Conservation (phyloP, 1,140 invertebrate species). For the Ceratina australensis region DNA sequence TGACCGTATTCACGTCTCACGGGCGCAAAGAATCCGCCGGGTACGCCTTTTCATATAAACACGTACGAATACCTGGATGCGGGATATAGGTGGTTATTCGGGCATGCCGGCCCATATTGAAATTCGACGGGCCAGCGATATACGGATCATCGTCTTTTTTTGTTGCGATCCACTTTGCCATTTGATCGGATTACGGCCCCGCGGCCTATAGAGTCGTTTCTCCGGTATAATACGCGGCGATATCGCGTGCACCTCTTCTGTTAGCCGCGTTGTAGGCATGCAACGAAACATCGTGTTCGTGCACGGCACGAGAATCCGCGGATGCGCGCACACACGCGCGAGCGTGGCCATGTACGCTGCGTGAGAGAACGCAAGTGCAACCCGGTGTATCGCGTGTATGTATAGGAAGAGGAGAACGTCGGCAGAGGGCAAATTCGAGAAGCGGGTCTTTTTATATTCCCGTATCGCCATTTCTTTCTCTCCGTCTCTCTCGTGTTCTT, state of each 20-base stretch:
- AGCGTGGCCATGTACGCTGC: not conserved
- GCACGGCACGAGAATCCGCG: not conserved
- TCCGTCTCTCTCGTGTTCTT: constrained; percentile 4
- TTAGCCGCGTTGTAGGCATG: not conserved
- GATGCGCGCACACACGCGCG: not conserved
- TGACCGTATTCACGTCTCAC: constrained; percentile 37
- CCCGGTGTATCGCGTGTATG: constrained; percentile 28
- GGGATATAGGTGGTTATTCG: constrained; percentile 68
- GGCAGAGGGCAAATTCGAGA: constrained; percentile 54
- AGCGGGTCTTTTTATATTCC: constrained; percentile 53
- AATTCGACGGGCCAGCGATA: constrained; percentile 72
- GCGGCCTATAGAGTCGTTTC: constrained; percentile 50
- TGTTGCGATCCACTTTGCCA: constrained; percentile 72
- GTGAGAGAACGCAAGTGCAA: constrained; percentile 3
- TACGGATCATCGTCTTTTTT: constrained; percentile 67
- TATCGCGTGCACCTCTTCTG: constrained; percentile 29
- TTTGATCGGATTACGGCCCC: constrained; percentile 73
- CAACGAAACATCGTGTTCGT: not conserved
- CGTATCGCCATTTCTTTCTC: constrained; percentile 30
- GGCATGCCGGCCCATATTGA: constrained; percentile 68
- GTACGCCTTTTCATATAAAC: constrained; percentile 52
- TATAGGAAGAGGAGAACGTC: constrained; percentile 32
- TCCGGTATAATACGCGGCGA: constrained; percentile 40
- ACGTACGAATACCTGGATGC: constrained; percentile 47
- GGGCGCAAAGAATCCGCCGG: constrained; percentile 43